Conservation (phyloP, 2,888 invertebrate species). For the Sinhomidia bicolor region DNA sequence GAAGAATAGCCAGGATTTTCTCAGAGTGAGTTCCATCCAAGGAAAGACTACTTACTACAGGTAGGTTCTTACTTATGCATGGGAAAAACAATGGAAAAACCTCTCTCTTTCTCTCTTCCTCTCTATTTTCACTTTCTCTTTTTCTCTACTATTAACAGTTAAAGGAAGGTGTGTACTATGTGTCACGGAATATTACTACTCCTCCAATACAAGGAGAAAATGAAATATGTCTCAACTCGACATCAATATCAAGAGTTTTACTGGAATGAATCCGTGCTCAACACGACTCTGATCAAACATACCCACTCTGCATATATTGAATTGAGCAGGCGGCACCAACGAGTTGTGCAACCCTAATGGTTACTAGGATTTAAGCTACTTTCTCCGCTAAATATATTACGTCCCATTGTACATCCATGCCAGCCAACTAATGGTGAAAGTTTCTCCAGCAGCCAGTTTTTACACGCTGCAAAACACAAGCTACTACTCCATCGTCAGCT, state of each 20-base stretch:
- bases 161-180: slow-evolving; percentile 72
- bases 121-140: neutral
- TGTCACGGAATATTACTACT: slow-evolving; percentile 38
- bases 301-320: slow-evolving; percentile 56
- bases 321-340: slow-evolving; percentile 38
- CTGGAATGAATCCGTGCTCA: slow-evolving; percentile 72
- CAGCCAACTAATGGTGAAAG: slow-evolving; percentile 16
- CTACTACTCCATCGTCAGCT: neutral
- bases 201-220: slow-evolving; percentile 24
- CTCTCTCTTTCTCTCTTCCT: neutral
- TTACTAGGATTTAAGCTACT: slow-evolving; percentile 3
- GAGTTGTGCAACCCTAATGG: slow-evolving; percentile 63
- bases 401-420: slow-evolving; percentile 20
- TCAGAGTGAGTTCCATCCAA: neutral
- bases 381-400: slow-evolving; percentile 26
- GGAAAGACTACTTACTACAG: slow-evolving; percentile 28
- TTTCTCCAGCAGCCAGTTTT: neutral
- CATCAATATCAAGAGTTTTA: slow-evolving; percentile 59
- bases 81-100: slow-evolving; percentile 32
- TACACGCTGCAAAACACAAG: neutral
- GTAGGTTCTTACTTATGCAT: slow-evolving; percentile 21
- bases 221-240: slow-evolving; percentile 70
- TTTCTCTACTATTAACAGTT: neutral
- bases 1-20: neutral
- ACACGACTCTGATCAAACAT: slow-evolving; percentile 69